Evolutionary conservation across 2,797 vertebrate species (phyloP), one percentile per base, ranked within the genome.

Genomic region (Arremon aurantiirostris): DNA sequence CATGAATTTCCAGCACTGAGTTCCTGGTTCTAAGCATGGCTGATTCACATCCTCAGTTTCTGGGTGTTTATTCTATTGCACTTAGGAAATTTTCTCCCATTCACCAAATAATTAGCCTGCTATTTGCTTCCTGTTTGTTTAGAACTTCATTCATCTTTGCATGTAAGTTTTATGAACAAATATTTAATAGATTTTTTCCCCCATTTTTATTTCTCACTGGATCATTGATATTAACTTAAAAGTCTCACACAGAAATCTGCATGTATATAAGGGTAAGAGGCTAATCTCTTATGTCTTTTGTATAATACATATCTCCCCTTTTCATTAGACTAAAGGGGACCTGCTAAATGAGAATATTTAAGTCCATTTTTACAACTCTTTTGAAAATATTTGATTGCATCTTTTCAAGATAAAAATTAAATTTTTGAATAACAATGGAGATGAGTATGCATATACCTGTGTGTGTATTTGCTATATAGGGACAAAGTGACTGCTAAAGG

Each of bases 21-120:
- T 59, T 41, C 34, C 8, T 32, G 18, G 11, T 22, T 41, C 16
- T 64, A 0, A 1, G 8, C 3, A 1, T 24, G 8, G n/a, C 11
- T 50, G 24, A 63, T 39, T 34, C 32, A 47, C 7, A 71, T 27
- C 14, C 32, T 86, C 3, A 1, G 3, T 50, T 93, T 32, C 14
- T 53, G 19, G 11, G 12, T 46, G 9, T 79, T 86, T 69, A 18
- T 37, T 82, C 77, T 27, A 53, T 59, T 44, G 30, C 6, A 28
- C 14, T 65, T 80, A 12, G 27, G 46, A 82, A 63, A 53, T 15
- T 18, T 10, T 68, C 19, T 63, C 21, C 20, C 15, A 2, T 78
- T 76, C 37, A 57, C 8, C 19, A 69, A 75, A 73, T 37, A 63
- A 61, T 69, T 49, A 68, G 5, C 64, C 30, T 53, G 8, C 6